These are phyloP conservation scores for Drosophila borborema DNA, from an alignment of 2,888 invertebrate species.

Conservation along the genomic window DNA sequence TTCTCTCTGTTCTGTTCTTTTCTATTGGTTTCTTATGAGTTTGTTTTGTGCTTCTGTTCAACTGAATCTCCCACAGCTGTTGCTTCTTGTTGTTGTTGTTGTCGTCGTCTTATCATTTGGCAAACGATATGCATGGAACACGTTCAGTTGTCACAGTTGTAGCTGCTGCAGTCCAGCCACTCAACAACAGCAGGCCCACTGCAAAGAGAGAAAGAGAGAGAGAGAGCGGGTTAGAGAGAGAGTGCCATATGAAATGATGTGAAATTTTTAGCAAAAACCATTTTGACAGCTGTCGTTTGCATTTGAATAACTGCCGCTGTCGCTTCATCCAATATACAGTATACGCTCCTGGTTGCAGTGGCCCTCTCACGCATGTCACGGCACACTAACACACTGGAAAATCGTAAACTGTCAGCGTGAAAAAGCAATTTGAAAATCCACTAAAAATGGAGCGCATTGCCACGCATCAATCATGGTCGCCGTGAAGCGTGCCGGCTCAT, in stretches of 20 bases:
- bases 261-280: conserved; percentile 66
- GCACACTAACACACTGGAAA: conserved; percentile 34
- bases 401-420: conserved; percentile 75
- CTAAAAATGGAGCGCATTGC: conserved; percentile 63
- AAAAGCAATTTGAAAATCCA: conserved; percentile 79
- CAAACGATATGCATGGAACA: conserved; percentile 36
- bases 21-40: not conserved
- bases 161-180: conserved; percentile 38
- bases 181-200: conserved; percentile 54
- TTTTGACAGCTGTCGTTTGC: conserved; percentile 81
- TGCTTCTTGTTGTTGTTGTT: not conserved
- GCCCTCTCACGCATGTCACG: conserved; percentile 3
- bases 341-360: not conserved
- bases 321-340: conserved; percentile 36
- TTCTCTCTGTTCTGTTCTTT: not conserved
- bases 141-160: conserved; percentile 26
- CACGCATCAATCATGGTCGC: conserved; percentile 73
- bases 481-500: conserved; percentile 63
- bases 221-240: not conserved
- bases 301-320: conserved; percentile 77
- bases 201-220: conserved; percentile 14
- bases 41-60: conserved; percentile 16
- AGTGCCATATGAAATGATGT: conserved; percentile 25
- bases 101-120: conserved; percentile 54
- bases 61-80: conserved; percentile 25